Base-by-base conservation (phyloP, 2,113 vertebrate species). In the Otolemur garnettii region DNA sequence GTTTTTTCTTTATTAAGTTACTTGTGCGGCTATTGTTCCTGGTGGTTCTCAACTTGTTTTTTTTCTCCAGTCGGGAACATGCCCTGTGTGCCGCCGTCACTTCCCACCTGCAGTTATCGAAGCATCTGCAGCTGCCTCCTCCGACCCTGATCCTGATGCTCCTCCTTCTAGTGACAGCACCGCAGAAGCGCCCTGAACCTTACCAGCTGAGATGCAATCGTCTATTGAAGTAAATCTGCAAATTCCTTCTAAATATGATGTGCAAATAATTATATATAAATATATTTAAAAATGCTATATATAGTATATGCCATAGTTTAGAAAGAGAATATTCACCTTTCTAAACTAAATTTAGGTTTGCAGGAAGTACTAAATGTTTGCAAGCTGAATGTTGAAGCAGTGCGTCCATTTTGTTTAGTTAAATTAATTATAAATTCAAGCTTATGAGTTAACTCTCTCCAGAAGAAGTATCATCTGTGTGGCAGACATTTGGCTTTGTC, bases 31-130 rank as follows among this genome's bases (percentile, higher is more conserved):
- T 28, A 24, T 38, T 88, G 45, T 69, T 55, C 19, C 35, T 86
- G 77, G 59, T 95, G 90, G 59, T 19, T 89, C 9, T 53, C 96
- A 69, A 97, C 35, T 8, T 91, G 45, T 38, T 74, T 45, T 91
- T 88, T n/a, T 53, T 33, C 68, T 97, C 0, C 71, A 99, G 99
- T 99, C 99, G 0, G 99, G 99, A 97, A 99, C 99, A 0, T 99
- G 99, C 94, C 99, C 99, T 2, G 97, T 99, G 74, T 99, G 99
- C 96, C 99, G 99, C 59, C 98, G 98, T 21, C 98, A 99, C 42
- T 98, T 99, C 96, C 94, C 97, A 45, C 97, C 98, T 38, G 80
- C 95, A 0, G 96, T 96, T 80, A 95, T 98, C 0, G 98, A 98
- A 79, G 53, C 88, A 2, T 90, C 96, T 22, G 96, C 94, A 79